Evolutionary conservation across 53 echinoderm and acorn worm genomes (phyloP), one percentile per base, ranked within the genome.

Genomic region (Stichopus horrens): DNA sequence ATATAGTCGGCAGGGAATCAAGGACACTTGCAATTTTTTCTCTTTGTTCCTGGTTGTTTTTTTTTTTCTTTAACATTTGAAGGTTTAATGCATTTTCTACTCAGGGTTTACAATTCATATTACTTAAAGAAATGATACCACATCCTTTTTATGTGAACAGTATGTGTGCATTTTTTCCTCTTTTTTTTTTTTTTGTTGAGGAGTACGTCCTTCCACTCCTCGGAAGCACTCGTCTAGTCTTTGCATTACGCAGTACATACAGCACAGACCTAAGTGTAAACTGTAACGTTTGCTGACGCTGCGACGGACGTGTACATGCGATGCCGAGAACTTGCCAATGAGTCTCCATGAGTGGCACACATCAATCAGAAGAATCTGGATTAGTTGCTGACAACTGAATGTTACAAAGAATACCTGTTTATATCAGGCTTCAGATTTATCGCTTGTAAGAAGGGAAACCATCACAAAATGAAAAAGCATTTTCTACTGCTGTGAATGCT

Each of bases 401-500:
- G 81, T 81, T 81, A 81, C 58, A 81, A 37, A 81, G 81, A 81
- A 81, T 81, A 81, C 81, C 81, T 81, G 81, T 81, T 81, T 81
- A 81, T 22, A 81, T 81, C 81, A 81, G 58, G 19, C 20, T 56
- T 52, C 56, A 81, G 56, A 81, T 81, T 81, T 81, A 81, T 81
- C 56, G 57, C 54, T 54, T 71, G 71, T 21, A 71, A 37, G 37
- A 37, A 37, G 37, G 37, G 37, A 37, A 37, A 37, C 37, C 37
- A 37, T 37, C 37, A 37, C 37, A 37, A 37, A 37, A 37, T 37
- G 37, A 37, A 37, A 37, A 37, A 37, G 37, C 37, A 37, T 37
- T 37, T 37, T 37, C 37, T 37, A 37, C 37, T 37, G 37, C 37
- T 37, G 37, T 37, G 37, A 63, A 63, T 63, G 63, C 16, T 63